These are phyloP conservation scores for Tricholauxania praeusta DNA, from an alignment of 2,888 invertebrate species.

Conservation along the genomic window DNA sequence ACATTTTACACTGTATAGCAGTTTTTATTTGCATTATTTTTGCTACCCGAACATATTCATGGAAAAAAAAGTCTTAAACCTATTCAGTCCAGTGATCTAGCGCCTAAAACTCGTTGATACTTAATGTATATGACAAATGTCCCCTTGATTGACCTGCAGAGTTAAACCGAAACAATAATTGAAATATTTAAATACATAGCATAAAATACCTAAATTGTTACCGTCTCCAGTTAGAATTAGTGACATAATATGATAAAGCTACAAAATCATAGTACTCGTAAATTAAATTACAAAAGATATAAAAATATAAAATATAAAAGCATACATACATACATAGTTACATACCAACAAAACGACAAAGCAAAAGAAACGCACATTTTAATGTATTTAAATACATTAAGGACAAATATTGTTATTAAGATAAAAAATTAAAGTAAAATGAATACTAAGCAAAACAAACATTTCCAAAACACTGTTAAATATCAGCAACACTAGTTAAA, in stretches of 20 bases:
- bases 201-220: slow-evolving; percentile 20
- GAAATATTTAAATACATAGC: slow-evolving; percentile 10
- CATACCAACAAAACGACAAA: slow-evolving; percentile 21
- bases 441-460: neutral
- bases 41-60: too few relatives aligned
- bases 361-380: slow-evolving; percentile 39
- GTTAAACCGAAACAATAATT: slow-evolving; percentile 39
- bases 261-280: slow-evolving; percentile 2
- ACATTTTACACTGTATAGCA: too few relatives aligned
- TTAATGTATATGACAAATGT: neutral
- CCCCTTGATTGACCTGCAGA: slow-evolving; percentile 31
- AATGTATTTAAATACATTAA: slow-evolving; percentile 26
- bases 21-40: too few relatives aligned
- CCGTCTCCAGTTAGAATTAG: slow-evolving; percentile 9
- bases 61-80: neutral
- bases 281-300: slow-evolving; percentile 5
- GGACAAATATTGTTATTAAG: slow-evolving; percentile 8
- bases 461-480: slow-evolving; percentile 15
- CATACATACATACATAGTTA: slow-evolving; percentile 19
- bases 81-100: neutral
- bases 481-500: slow-evolving; percentile 30
- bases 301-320: slow-evolving; percentile 3
- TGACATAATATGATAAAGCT: neutral
- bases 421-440: slow-evolving; percentile 1
- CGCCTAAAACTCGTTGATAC: too few relatives aligned